phyloP scores from a whole-genome alignment of 2,797 vertebrate genomes.

The Sphaeramia orbicularis region DNA sequence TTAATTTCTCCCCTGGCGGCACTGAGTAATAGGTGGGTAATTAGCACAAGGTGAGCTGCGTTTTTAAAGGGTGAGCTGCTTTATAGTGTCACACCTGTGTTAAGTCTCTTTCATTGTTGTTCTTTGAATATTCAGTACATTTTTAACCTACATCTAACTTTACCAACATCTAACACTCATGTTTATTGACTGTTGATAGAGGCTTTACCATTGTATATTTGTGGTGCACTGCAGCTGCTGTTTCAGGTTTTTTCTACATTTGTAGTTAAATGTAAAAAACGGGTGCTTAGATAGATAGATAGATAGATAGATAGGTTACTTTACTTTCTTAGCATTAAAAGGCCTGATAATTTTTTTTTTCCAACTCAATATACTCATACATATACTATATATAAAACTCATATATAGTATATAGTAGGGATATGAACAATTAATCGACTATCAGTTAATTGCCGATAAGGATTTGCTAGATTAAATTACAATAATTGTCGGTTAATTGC shows the following conservation, averaged over 20 bases:
- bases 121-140: conserved; percentile 1
- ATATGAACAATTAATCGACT: too few species aligned
- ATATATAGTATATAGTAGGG: too few species aligned
- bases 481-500: too few species aligned
- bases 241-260: conserved; percentile 17
- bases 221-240: not conserved
- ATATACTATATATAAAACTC: too few species aligned
- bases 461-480: too few species aligned
- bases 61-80: conserved; percentile 25
- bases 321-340: conserved; percentile 62
- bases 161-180: too few species aligned
- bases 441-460: too few species aligned
- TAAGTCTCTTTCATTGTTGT: not conserved
- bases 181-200: not conserved
- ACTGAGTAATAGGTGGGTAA: conserved; percentile 47
- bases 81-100: conserved; percentile 5
- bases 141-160: not conserved
- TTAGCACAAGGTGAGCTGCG: conserved; percentile 44
- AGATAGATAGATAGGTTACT: too few species aligned
- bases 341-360: conserved; percentile 6
- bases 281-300: too few species aligned
- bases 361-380: too few species aligned
- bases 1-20: conserved; percentile 60
- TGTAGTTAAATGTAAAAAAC: conserved; percentile 38
- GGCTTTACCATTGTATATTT: not conserved